Conservation (phyloP, 2,797 vertebrate genomes). For the Sebastes miniatus region DNA sequence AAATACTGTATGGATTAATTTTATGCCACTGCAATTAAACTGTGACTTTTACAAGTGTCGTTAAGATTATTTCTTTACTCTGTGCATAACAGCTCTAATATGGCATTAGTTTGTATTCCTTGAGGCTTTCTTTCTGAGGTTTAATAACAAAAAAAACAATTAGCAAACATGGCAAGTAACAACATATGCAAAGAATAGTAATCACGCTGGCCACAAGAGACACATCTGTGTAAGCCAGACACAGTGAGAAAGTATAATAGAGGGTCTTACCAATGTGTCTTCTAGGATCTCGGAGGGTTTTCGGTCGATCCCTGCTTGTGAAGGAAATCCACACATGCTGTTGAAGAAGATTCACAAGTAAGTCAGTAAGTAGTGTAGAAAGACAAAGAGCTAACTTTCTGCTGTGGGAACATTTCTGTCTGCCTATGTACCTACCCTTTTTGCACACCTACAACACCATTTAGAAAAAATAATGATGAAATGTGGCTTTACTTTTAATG, state of each 20-base stretch:
- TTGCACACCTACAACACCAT: background rate
- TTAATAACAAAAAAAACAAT: background rate
- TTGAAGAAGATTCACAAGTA: background rate
- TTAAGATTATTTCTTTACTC: slow-evolving; percentile 7
- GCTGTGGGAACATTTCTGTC: background rate
- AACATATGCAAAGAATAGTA: background rate
- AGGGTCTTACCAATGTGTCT: background rate
- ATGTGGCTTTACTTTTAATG: slow-evolving; percentile 8
- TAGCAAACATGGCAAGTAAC: background rate
- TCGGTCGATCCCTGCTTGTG: background rate
- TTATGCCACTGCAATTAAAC: slow-evolving; percentile 32
- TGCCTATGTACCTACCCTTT: background rate
- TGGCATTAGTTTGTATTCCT: background rate
- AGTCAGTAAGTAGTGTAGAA: background rate
- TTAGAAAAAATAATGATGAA: slow-evolving; percentile 10
- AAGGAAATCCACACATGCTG: slow-evolving; percentile 1
- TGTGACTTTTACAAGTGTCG: slow-evolving; percentile 29
- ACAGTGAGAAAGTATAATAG: background rate
- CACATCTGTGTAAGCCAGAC: background rate
- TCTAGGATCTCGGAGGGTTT: background rate
- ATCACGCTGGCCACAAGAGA: background rate
- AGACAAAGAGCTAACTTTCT: slow-evolving; percentile 1
- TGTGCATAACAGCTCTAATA: background rate
- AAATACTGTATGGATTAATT: slow-evolving; percentile 40
- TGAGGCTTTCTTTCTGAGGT: background rate